Percentiles rank a stretch among this genome's conserved stretches.
Conservation (phyloP, 2,888 invertebrate species). For the Diarsia dahlii region DNA sequence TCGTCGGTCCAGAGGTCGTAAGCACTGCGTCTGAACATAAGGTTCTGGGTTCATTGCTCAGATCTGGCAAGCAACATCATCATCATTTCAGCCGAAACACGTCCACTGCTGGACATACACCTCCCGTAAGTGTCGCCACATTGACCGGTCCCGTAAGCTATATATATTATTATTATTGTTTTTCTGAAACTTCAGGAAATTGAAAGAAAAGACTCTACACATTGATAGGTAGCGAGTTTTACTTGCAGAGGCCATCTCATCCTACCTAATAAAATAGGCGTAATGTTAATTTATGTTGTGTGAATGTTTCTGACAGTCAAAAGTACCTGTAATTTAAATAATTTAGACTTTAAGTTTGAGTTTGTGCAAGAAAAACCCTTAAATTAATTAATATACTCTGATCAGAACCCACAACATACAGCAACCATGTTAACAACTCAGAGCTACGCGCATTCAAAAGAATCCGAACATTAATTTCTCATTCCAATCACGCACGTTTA, state of each 20-base stretch:
- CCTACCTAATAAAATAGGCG: background rate
- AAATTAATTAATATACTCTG: background rate
- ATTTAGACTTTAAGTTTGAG: no score
- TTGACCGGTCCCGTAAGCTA: no score
- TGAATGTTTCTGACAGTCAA: background rate
- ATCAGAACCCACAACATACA: background rate
- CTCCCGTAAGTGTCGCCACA: no score
- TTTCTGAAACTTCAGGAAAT: background rate
- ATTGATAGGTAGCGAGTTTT: background rate
- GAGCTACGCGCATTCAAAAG: background rate
- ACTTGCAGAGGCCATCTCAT: background rate
- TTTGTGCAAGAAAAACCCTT: background rate
- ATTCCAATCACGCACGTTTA: slow-evolving; percentile 31
- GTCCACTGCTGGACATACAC: no score
- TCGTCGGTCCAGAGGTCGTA: background rate
- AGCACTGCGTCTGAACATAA: background rate
- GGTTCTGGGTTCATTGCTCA: background rate
- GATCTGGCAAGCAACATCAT: background rate
- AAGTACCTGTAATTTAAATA: no score
- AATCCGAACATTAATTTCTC: slow-evolving; percentile 29
- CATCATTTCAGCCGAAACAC: no score
- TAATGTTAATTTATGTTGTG: background rate
- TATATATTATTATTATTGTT: background rate
- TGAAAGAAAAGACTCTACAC: background rate
- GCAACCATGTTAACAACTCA: background rate